Percentiles rank a stretch among this genome's conserved stretches.
These are phyloP conservation scores for Coracias cyanogaster DNA, from an alignment of 2,797 vertebrate species.

Conservation along the genomic window DNA sequence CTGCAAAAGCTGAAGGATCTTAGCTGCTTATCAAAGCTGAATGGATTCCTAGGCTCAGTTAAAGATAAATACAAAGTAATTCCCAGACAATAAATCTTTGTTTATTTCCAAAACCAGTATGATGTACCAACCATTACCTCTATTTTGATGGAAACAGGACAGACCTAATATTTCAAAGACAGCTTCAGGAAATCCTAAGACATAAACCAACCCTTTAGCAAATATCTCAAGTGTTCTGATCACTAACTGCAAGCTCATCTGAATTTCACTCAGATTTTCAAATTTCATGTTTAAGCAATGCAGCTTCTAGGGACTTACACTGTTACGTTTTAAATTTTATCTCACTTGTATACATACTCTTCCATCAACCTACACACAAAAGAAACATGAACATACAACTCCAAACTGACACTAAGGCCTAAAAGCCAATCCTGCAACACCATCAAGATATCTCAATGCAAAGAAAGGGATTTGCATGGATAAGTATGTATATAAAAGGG, in stretches of 20 bases:
- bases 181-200: background rate
- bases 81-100: background rate
- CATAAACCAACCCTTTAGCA: background rate
- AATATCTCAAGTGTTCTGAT: background rate
- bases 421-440: background rate
- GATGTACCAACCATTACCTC: accelerated
- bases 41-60: background rate
- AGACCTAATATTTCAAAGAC: background rate
- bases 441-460: background rate
- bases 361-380: background rate
- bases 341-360: background rate
- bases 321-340: background rate
- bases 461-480: background rate
- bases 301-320: background rate
- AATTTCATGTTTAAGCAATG: background rate
- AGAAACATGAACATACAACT: background rate
- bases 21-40: background rate
- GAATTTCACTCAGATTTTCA: background rate
- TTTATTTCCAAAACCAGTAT: background rate
- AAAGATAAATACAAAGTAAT: background rate
- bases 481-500: accelerated
- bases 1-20: background rate
- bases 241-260: background rate
- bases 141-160: background rate
- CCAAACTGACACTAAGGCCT: background rate